phyloP scores from a whole-genome alignment of 2,888 invertebrate species.

The Cheilosia scutellata region DNA sequence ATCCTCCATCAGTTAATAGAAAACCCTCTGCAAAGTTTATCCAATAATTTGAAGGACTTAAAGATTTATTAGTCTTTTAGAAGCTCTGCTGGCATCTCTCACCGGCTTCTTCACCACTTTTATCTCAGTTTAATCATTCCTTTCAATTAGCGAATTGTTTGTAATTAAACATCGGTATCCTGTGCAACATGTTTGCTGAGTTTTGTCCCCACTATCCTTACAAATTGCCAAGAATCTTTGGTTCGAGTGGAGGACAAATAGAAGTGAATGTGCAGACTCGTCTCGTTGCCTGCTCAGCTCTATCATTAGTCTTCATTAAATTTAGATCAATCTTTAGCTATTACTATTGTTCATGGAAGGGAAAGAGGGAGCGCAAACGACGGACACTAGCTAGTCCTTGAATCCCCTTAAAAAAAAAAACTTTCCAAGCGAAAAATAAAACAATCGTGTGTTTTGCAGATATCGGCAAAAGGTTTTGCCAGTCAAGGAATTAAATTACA shows the following conservation, averaged over 20 bases:
- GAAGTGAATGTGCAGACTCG: conserved; percentile 13
- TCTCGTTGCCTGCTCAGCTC: neutral
- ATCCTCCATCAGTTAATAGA: neutral
- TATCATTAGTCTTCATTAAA: conserved; percentile 65
- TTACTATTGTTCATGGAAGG: neutral
- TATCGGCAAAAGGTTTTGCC: conserved; percentile 33
- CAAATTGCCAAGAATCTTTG: too few species aligned
- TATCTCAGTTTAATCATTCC: conserved; percentile 63
- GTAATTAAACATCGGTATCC: conserved; percentile 59
- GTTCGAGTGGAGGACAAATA: neutral
- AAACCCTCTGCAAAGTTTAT: conserved; percentile 18
- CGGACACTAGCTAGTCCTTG: neutral
- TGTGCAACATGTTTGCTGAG: neutral
- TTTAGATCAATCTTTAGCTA: conserved; percentile 59
- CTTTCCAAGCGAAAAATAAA: neutral
- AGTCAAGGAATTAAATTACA: conserved; percentile 27
- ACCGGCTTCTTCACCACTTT: conserved; percentile 18
- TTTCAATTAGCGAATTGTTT: conserved; percentile 72
- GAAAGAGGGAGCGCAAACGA: neutral
- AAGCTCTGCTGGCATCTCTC: neutral
- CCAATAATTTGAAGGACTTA: conserved; percentile 47
- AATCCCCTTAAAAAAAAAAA: neutral
- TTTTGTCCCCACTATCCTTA: too few species aligned
- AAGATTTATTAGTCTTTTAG: conserved; percentile 48
- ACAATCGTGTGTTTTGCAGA: conserved; percentile 39